Conservation (phyloP, 2,888 invertebrate species). For the Aphrophora alni region DNA sequence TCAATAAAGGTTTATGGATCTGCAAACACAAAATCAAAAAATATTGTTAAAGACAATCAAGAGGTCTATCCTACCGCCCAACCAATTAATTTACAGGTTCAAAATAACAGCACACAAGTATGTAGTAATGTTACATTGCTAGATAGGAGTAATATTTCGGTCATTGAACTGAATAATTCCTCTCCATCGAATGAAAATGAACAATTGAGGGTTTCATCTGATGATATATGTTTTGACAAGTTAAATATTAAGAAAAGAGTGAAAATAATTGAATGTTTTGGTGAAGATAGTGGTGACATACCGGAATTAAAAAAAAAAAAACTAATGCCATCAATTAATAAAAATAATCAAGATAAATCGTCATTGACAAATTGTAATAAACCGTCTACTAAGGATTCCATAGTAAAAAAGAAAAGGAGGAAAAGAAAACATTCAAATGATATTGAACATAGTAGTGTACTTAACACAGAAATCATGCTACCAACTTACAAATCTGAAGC, state of each 20-base stretch:
- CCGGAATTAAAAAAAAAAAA: not conserved
- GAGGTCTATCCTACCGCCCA: not conserved
- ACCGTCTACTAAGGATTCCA: not conserved
- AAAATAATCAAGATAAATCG: not conserved
- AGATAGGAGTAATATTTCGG: not conserved
- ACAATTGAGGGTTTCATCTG: too few relatives aligned
- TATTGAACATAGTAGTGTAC: too few relatives aligned
- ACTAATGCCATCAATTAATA: not conserved
- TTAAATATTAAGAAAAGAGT: not conserved
- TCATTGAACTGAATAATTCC: too few relatives aligned
- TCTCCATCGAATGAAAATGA: not conserved
- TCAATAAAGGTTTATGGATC: not conserved
- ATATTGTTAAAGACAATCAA: not conserved
- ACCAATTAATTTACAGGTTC: too few relatives aligned
- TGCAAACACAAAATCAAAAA: not conserved
- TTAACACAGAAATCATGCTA: too few relatives aligned
- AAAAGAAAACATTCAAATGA: not conserved
- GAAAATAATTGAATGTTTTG: not conserved
- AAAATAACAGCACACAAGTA: too few relatives aligned
- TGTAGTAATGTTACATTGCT: not conserved
- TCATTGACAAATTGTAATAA: not conserved
- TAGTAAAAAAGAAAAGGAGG: not conserved
- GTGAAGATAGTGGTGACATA: not conserved
- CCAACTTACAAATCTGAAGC: too few relatives aligned
- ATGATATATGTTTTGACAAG: not conserved